phyloP scores from a whole-genome alignment of 2,888 invertebrate genomes.

The Epinotia brunnichana region DNA sequence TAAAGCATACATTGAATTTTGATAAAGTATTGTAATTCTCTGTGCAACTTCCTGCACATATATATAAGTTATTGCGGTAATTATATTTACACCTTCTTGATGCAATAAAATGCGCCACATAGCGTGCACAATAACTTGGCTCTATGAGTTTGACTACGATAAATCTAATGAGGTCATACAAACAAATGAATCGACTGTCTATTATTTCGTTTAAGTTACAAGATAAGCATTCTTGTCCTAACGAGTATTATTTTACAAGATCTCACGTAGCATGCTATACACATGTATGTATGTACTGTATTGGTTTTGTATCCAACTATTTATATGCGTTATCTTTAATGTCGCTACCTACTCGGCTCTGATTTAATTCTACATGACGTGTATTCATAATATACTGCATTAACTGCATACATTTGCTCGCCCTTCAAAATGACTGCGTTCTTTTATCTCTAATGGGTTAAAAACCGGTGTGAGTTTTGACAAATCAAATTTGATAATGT shows the following conservation, averaged over 20 bases:
- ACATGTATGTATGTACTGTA: conserved; percentile 9
- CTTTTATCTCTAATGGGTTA: conserved; percentile 7
- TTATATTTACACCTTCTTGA: not conserved
- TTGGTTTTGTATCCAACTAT: conserved; percentile 15
- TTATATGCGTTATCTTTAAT: conserved; percentile 28
- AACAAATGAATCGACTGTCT: conserved; percentile 23
- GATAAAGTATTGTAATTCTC: not conserved
- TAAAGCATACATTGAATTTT: not conserved
- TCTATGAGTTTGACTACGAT: conserved; percentile 4
- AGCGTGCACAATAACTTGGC: not conserved
- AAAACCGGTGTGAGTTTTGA: conserved; percentile 3
- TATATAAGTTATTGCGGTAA: not conserved
- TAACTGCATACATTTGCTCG: not conserved
- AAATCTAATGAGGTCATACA: conserved; percentile 22
- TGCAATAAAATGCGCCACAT: not conserved
- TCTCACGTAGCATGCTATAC: conserved; percentile 55
- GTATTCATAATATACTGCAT: conserved; percentile 4
- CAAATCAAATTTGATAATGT: not conserved
- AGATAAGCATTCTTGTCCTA: conserved; percentile 37
- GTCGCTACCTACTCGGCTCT: conserved; percentile 1
- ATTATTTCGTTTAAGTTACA: conserved; percentile 31
- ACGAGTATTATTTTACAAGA: conserved; percentile 57
- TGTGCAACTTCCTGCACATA: conserved; percentile 5
- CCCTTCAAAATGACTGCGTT: not conserved
- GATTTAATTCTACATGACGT: conserved; percentile 11